Percentiles rank a stretch among this genome's conserved stretches.
Evolutionary conservation across 2,113 vertebrate species (phyloP).

Genomic region (Narcine bancroftii): DNA sequence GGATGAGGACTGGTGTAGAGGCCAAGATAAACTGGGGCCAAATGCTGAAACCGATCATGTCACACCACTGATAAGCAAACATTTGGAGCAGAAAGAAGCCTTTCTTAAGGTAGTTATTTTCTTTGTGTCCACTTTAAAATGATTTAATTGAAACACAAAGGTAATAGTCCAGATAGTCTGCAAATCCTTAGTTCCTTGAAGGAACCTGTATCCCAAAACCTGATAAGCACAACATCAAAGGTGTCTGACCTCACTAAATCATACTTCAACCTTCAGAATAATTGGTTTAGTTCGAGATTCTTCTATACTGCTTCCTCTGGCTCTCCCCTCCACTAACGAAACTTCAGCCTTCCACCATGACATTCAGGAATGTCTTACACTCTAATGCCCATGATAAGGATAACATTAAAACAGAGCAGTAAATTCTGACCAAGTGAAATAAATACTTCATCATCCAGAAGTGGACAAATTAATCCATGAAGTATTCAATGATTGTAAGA

Average conservation of each 20-base stretch:
- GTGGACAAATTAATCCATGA: background rate
- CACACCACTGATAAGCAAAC: constrained; percentile 92
- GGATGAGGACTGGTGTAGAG: constrained; percentile 94
- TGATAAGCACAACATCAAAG: background rate
- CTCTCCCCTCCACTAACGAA: background rate
- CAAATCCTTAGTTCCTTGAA: background rate
- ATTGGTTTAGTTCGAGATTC: background rate
- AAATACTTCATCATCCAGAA: background rate
- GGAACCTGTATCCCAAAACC: constrained; percentile 31
- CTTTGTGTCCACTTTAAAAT: background rate
- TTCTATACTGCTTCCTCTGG: background rate
- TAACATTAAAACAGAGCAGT: background rate
- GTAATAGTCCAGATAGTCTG: background rate
- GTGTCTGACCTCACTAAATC: background rate
- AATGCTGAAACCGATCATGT: constrained; percentile 81
- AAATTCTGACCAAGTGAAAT: background rate
- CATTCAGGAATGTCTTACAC: background rate
- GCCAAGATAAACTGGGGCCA: constrained; percentile 82
- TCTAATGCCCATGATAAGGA: background rate
- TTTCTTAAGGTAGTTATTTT: constrained; percentile 71
- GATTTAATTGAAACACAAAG: background rate
- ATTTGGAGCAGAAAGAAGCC: constrained; percentile 96
- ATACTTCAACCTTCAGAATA: background rate
- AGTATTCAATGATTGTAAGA: background rate
- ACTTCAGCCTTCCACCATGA: background rate